phyloP scores from a whole-genome alignment of 1,140 invertebrate species.

The Magallana angulata region DNA sequence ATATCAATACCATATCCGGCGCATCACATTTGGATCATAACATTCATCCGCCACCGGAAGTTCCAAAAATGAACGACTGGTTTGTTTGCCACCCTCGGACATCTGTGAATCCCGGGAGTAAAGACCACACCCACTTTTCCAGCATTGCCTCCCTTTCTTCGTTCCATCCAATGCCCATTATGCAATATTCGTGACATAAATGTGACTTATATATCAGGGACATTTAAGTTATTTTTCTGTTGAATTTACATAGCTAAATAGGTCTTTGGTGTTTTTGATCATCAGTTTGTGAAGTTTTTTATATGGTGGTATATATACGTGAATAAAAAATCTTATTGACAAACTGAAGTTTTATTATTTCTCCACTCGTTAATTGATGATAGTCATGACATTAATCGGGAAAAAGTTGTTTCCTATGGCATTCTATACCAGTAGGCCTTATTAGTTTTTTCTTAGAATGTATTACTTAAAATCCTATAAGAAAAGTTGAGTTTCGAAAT shows the following conservation, averaged over 20 bases:
- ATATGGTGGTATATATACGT: not conserved
- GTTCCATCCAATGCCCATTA: slow-evolving; percentile 75
- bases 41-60: slow-evolving; percentile 64
- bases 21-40: slow-evolving; percentile 39
- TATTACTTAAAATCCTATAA: too few species aligned
- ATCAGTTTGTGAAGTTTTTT: slow-evolving; percentile 1
- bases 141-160: slow-evolving; percentile 80
- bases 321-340: too few species aligned
- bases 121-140: slow-evolving; percentile 80
- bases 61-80: slow-evolving; percentile 83
- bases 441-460: too few species aligned
- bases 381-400: too few species aligned
- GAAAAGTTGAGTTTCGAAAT: too few species aligned
- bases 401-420: too few species aligned
- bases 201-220: not conserved
- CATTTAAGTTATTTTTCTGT: not conserved
- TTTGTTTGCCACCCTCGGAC: slow-evolving; percentile 83
- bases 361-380: too few species aligned
- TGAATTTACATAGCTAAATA: not conserved
- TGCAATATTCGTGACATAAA: slow-evolving; percentile 72
- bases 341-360: too few species aligned
- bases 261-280: not conserved
- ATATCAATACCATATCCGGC: slow-evolving; percentile 50
- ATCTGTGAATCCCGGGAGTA: slow-evolving; percentile 78
- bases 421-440: too few species aligned